Base-by-base conservation (phyloP, 2,113 vertebrate species). In the Pavo muticus region DNA sequence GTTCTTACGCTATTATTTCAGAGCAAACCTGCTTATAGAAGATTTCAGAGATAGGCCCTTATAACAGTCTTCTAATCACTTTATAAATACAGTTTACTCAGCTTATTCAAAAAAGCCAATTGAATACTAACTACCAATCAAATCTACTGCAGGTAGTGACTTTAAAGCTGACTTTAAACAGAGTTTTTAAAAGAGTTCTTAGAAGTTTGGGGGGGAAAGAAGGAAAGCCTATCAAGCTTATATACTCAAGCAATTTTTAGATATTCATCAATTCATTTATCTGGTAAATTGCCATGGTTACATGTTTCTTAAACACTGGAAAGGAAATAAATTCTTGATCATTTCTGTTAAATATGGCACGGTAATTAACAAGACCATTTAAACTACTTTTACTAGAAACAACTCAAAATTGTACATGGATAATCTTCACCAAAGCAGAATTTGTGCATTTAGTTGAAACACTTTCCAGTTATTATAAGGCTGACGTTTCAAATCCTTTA, bases 191-290 rank as follows among this genome's bases (percentile, higher is more conserved):
- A 86, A 0, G 3, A 37, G 39, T 20, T 84, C 54, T 83, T 29
- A 2, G 2, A 32, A 8, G 7, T 13, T 14, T 11, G 23, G 4
- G 6, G 5, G 6, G 9, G 6, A 0, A 23, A 32, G 32, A 11
- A 32, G 56, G 18, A 32, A 32, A 32, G 56, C 30, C 32, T 11
- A 57, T 11, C 10, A 20, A n/a, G 56, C 17, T n/a, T n/a, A 90
- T 14, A 72, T 1, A 76, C 11, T 48, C 0, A 14, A 86, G 18
- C 13, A 35, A 27, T n/a, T 63, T 83, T 86, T 29, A 54, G 50
- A 54, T 48, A 77, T 0, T 23, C 54, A 37, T 30, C 42, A 40
- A 8, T 18, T 67, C 35, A 61, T 3, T 0, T 30, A 71, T 15
- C 52, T 52, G 29, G 19, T 48, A 84, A 68, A 71, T 11, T 30